Evolutionary conservation across 2,888 invertebrate species (phyloP).

Genomic region (Drosophila setosimentum): DNA sequence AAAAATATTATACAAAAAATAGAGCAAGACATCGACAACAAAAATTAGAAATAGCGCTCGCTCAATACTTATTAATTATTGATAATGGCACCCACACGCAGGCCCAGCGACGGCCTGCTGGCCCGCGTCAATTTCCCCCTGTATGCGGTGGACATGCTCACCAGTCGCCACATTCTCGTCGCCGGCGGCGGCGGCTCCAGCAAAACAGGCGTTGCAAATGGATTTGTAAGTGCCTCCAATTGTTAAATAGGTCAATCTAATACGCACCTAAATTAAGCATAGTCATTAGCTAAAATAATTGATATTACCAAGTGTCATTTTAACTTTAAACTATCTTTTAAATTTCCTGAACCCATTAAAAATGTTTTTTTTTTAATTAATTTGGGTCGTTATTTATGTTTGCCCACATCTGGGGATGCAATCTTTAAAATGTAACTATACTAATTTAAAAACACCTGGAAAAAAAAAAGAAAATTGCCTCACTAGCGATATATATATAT

Average conservation of each 20-base stretch:
- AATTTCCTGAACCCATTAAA: not conserved
- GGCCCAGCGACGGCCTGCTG: slow-evolving; percentile 89
- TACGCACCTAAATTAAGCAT: not conserved
- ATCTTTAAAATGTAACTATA: not conserved
- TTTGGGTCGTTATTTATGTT: not conserved
- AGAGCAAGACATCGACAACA: slow-evolving; percentile 30
- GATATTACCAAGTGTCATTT: not conserved
- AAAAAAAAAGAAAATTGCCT: not conserved
- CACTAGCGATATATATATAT: not conserved
- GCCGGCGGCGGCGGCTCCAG: slow-evolving; percentile 99
- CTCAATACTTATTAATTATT: slow-evolving; percentile 58
- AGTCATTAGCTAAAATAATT: not conserved
- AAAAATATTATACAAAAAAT: slow-evolving; percentile 19
- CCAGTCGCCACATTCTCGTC: slow-evolving; percentile 96
- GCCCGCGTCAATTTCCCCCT: slow-evolving; percentile 97
- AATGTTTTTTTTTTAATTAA: not conserved
- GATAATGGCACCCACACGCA: slow-evolving; percentile 87
- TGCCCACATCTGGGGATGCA: not conserved
- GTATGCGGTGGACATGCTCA: slow-evolving; percentile 95
- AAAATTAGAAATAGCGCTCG: slow-evolving; percentile 10
- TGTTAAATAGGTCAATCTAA: slow-evolving; percentile 4
- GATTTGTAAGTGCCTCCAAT: slow-evolving; percentile 91
- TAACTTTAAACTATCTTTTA: not conserved
- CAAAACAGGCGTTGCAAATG: slow-evolving; percentile 98
- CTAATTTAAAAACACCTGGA: not conserved